A percentile compares a stretch with the other conserved stretches of the same genome.
Evolutionary conservation across 1,140 invertebrate genomes (phyloP).

Genomic region (Oncopeltus fasciatus): DNA sequence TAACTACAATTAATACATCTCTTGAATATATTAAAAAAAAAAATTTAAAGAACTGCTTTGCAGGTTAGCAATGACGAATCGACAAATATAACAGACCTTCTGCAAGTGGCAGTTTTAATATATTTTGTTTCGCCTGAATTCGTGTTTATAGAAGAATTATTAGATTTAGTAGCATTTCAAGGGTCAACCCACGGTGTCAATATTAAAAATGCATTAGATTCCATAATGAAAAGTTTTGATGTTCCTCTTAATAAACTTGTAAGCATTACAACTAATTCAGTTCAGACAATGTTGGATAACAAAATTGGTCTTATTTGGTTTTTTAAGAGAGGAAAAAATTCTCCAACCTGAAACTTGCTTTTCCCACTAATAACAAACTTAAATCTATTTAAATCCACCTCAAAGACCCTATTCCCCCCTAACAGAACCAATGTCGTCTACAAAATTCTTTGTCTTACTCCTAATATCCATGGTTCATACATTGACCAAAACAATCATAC

Average conservation of each 20-base stretch:
- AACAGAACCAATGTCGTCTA: no score
- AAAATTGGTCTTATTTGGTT: conserved; percentile 19
- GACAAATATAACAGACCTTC: background rate
- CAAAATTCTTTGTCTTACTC: no score
- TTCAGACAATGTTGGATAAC: conserved; percentile 16
- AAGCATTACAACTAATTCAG: conserved; percentile 12
- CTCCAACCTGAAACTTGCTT: no score
- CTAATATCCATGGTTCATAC: no score
- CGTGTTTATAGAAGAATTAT: background rate
- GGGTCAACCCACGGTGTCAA: background rate
- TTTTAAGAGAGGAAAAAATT: no score
- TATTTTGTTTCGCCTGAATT: background rate
- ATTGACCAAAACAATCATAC: no score
- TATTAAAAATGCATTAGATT: background rate
- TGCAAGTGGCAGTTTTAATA: background rate
- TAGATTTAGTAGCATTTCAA: background rate
- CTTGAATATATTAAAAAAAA: no score
- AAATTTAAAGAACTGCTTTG: background rate
- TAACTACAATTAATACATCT: no score
- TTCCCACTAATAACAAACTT: no score
- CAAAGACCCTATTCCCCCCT: no score
- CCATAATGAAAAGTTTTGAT: background rate
- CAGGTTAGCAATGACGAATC: background rate
- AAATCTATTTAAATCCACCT: no score
- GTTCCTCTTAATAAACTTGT: conserved; percentile 5